Percentiles rank a stretch among this genome's conserved stretches.
These are phyloP conservation scores for Anthopleura sola DNA, from an alignment of 64 coral and sea anemone species.

Conservation along the genomic window DNA sequence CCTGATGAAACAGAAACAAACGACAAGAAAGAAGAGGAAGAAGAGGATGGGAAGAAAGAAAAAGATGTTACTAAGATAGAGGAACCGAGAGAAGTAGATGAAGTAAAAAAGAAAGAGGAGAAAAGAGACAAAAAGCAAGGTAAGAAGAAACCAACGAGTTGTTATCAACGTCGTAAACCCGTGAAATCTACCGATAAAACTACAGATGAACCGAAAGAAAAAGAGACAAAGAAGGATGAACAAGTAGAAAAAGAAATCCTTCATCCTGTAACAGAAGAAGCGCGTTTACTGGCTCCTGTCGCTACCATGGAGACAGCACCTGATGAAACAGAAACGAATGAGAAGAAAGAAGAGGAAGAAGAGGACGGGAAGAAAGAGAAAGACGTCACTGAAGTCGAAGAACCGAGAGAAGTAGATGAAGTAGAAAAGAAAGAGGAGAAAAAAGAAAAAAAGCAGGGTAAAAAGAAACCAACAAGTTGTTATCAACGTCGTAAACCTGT, in stretches of 20 bases:
- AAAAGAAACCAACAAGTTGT: constrained; percentile 1
- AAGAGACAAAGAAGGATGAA: background rate
- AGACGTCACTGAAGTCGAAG: too few relatives aligned
- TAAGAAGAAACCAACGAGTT: too few relatives aligned
- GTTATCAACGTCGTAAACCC: too few relatives aligned
- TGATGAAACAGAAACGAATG: background rate
- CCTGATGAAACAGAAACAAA: background rate
- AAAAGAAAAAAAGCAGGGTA: constrained; percentile 16
- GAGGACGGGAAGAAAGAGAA: constrained; percentile 22
- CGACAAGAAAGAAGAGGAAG: constrained; percentile 22
- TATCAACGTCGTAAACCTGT: too few relatives aligned
- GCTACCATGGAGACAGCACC: too few relatives aligned
- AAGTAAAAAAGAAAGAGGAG: constrained; percentile 18
- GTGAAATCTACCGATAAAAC: too few relatives aligned
- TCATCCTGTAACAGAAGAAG: constrained; percentile 15
- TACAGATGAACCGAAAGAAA: too few relatives aligned
- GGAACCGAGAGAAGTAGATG: background rate
- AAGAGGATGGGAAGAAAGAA: constrained; percentile 25
- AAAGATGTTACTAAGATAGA: background rate
- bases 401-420: background rate
- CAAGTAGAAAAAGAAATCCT: background rate
- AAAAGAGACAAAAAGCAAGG: constrained; percentile 10
- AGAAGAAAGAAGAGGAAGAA: constrained; percentile 24
- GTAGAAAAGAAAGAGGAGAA: constrained; percentile 18
- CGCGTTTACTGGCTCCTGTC: background rate